Conservation (phyloP, 2,113 vertebrate genomes). For the Penelope pileata region DNA sequence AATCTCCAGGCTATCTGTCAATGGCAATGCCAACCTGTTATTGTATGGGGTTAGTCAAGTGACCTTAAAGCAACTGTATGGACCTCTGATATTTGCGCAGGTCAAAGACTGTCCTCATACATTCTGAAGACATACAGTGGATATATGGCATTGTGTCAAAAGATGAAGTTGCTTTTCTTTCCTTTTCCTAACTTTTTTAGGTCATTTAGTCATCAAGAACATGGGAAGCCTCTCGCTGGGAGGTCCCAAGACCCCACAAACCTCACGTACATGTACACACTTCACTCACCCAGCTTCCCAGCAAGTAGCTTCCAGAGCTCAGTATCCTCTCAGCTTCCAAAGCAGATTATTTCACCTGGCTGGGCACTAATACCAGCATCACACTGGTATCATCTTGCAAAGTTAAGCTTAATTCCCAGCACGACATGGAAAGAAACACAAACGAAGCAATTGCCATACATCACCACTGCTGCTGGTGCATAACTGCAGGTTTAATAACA, state of each 20-base stretch:
- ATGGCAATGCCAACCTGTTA: conserved; percentile 36
- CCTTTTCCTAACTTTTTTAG: not conserved
- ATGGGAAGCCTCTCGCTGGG: not conserved
- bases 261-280: rapidly evolving
- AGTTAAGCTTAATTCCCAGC: not conserved
- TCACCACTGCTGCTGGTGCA: not conserved
- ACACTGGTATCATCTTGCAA: not conserved
- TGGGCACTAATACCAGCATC: not conserved
- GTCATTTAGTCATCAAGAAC: not conserved
- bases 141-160: not conserved
- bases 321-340: not conserved
- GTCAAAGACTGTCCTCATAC: conserved; percentile 49
- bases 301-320: not conserved
- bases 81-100: conserved; percentile 55
- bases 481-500: not conserved
- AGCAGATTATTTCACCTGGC: not conserved
- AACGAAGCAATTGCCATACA: not conserved
- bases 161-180: not conserved
- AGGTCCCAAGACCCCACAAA: not conserved
- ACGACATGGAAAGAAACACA: not conserved
- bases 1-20: conserved; percentile 35
- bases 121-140: not conserved
- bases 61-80: conserved; percentile 36
- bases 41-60: conserved; percentile 22
- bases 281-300: not conserved